Conservation (phyloP, 2,113 vertebrate species). For the Burhinus bistriatus region DNA sequence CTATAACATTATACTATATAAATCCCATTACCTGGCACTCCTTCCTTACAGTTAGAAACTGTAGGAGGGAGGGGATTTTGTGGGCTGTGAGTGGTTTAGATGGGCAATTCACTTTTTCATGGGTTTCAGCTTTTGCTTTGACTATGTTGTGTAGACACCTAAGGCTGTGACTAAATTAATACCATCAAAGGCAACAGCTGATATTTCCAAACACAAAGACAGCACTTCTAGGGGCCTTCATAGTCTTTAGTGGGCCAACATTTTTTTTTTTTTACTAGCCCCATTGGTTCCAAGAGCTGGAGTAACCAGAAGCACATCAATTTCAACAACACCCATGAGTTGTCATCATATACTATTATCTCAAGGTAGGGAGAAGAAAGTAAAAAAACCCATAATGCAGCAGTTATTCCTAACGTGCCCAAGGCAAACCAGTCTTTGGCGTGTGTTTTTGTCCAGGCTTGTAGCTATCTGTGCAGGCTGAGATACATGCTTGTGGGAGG, state of each 20-base stretch:
- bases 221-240: neutral
- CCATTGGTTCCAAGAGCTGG: neutral
- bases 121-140: neutral
- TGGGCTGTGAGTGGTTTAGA: neutral
- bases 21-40: neutral
- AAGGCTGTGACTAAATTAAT: neutral
- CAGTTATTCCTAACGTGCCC: neutral
- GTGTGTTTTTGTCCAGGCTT: neutral
- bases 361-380: neutral
- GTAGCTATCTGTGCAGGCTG: neutral
- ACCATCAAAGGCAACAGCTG: neutral
- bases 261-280: neutral
- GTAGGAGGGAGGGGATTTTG: neutral
- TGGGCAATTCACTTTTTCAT: neutral
- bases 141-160: neutral
- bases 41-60: neutral
- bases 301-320: neutral
- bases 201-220: neutral
- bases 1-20: too few species aligned
- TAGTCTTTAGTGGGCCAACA: neutral
- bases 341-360: neutral
- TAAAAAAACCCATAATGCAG: neutral
- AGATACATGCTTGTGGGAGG: neutral
- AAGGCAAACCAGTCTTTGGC: neutral
- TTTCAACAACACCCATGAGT: neutral